Percentiles rank a stretch among this genome's conserved stretches.
phyloP scores from a whole-genome alignment of 2,797 vertebrate species.

The Sebastes elongatus region DNA sequence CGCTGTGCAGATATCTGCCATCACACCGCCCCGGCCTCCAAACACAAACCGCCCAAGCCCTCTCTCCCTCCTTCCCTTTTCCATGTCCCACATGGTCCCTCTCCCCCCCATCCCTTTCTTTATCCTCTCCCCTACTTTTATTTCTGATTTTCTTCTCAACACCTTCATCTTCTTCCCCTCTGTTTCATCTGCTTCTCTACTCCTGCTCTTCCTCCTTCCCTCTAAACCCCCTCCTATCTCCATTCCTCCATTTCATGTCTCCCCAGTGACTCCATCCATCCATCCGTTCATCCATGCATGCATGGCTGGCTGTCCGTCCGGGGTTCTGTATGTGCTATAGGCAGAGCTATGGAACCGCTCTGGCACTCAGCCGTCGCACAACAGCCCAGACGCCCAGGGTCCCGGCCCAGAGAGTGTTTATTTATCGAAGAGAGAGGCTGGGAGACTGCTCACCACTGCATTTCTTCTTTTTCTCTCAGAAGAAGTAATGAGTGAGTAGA shows the following conservation, averaged over 20 bases:
- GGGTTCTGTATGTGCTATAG: constrained; percentile 71
- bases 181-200: constrained; percentile 41
- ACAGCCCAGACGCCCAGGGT: constrained; percentile 56
- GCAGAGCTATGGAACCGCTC: constrained; percentile 68
- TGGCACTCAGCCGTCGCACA: constrained; percentile 68
- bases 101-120: constrained; percentile 5
- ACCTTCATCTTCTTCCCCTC: constrained; percentile 1
- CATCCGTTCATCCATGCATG: constrained; percentile 69
- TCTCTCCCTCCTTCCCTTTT: constrained; percentile 31
- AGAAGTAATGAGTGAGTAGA: neutral
- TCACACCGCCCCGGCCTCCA: constrained; percentile 74
- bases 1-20: constrained; percentile 86
- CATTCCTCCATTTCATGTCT: constrained; percentile 65
- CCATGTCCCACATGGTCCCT: constrained; percentile 41
- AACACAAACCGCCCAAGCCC: constrained; percentile 75
- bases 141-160: constrained; percentile 9
- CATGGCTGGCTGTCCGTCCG: constrained; percentile 60
- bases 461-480: constrained; percentile 24
- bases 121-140: constrained; percentile 7
- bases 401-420: constrained; percentile 66
- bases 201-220: constrained; percentile 12
- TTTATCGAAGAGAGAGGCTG: constrained; percentile 56
- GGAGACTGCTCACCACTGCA: constrained; percentile 21
- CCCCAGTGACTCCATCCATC: constrained; percentile 71
- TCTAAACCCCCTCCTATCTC: constrained; percentile 9